phyloP scores from a whole-genome alignment of 2,888 invertebrate species.

The Cerceris ruficornis region DNA sequence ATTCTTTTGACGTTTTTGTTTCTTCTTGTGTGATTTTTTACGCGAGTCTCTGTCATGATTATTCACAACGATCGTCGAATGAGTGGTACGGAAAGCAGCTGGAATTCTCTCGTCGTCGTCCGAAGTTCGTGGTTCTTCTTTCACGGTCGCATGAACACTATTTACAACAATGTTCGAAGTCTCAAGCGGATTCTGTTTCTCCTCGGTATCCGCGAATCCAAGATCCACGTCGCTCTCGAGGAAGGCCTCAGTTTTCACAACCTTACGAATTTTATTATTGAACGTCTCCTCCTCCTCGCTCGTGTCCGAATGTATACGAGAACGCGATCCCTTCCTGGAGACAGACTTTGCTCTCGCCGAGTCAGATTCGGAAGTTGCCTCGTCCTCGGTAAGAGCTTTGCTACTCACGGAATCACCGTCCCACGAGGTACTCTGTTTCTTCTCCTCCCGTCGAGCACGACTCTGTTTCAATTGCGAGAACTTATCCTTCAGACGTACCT shows the following conservation, averaged over 20 bases:
- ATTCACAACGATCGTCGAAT: slow-evolving; percentile 71
- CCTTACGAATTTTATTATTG: slow-evolving; percentile 83
- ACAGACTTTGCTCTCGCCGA: slow-evolving; percentile 83
- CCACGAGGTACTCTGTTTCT: slow-evolving; percentile 94
- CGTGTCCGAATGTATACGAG: slow-evolving; percentile 90
- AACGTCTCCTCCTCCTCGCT: slow-evolving; percentile 88
- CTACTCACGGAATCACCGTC: slow-evolving; percentile 90
- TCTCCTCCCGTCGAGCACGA: slow-evolving; percentile 93
- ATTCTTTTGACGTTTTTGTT: slow-evolving; percentile 90
- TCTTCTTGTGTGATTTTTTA: slow-evolving; percentile 91
- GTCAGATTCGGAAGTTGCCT: slow-evolving; percentile 81
- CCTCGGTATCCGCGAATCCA: slow-evolving; percentile 81
- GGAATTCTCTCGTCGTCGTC: slow-evolving; percentile 78
- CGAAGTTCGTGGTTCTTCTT: slow-evolving; percentile 78
- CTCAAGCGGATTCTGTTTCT: slow-evolving; percentile 77
- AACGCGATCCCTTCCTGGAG: slow-evolving; percentile 86
- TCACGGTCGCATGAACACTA: slow-evolving; percentile 71
- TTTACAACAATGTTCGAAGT: slow-evolving; percentile 66
- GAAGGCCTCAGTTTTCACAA: slow-evolving; percentile 85
- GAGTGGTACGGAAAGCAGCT: slow-evolving; percentile 70
- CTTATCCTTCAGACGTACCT: slow-evolving; percentile 90
- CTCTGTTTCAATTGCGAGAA: slow-evolving; percentile 94
- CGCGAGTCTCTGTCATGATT: slow-evolving; percentile 82
- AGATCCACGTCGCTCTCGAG: slow-evolving; percentile 85
- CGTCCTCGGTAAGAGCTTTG: slow-evolving; percentile 80